phyloP scores from a whole-genome alignment of 2,888 invertebrate species.

The Ophraella communa region DNA sequence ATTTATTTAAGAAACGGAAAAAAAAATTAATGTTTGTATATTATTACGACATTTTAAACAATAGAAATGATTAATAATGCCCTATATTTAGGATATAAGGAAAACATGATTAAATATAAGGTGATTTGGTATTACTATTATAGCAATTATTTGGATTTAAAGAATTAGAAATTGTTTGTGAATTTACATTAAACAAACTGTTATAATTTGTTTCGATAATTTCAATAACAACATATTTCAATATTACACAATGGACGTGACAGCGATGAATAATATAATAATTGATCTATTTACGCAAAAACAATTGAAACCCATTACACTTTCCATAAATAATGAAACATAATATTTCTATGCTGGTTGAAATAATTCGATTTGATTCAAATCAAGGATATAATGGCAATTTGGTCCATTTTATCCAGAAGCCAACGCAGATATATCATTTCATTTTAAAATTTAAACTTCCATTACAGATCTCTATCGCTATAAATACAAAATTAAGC shows the following conservation, averaged over 20 bases:
- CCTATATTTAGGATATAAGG: no score
- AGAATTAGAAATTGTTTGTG: no score
- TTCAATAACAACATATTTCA: neutral
- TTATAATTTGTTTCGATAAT: no score
- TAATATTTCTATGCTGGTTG: conserved; percentile 4
- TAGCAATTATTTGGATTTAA: no score
- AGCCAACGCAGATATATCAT: conserved; percentile 23
- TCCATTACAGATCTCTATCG: conserved; percentile 31
- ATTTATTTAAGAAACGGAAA: no score
- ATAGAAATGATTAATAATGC: no score
- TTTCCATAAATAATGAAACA: conserved; percentile 8
- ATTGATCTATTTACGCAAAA: conserved; percentile 5
- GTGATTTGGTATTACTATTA: no score
- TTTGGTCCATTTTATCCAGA: conserved; percentile 26
- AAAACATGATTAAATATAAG: no score
- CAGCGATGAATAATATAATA: conserved; percentile 4
- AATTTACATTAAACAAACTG: no score
- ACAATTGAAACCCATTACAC: conserved; percentile 6
- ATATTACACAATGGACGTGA: neutral
- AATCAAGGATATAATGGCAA: conserved; percentile 27
- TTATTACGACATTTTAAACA: no score
- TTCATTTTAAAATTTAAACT: conserved; percentile 27
- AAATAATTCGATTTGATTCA: conserved; percentile 23
- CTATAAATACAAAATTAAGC: conserved; percentile 27
- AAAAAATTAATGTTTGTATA: no score